Evolutionary conservation across 23 tunicate genomes (phyloP), one percentile per base, ranked within the genome.

Genomic region (Halocynthia aurantium): DNA sequence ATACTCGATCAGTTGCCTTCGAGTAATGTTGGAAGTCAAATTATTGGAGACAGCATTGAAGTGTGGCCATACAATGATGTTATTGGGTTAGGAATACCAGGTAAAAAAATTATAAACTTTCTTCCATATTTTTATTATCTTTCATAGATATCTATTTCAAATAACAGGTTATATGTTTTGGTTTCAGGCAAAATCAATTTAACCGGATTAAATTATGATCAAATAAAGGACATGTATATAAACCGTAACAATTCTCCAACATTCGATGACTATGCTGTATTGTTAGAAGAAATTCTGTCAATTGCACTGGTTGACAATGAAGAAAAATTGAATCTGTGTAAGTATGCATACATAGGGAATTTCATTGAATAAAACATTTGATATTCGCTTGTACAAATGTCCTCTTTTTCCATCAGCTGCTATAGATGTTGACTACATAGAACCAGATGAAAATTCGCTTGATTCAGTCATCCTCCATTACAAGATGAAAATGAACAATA

Each of bases 41-140:
- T 78, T 44, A 4, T n/a, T 5, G 20, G 13, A n/a, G 80, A 77
- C 53, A 71, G 86, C n/a, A 21, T 88, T 18, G 6, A 22, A 8
- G 61, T 87, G 13, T 49, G 80, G 58, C 86, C 93, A 31, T 12
- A 15, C 51, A 72, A 78, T 10, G 82, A 62, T 62, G 84, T 88
- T 50, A 72, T 72, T 58, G 95, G 95, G 51, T 56, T 88, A 55
- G 75, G 84, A 54, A 52, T 88, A 8, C 78, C 87, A 55, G 86
- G 95, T 83, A 66, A 81, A 22, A 44, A 22, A n/a, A 17, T 15
- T 58, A n/a, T 13, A 13, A 13, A n/a, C 63, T 58, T 2, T 15
- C 15, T 58, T 20, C 18, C 18, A 15, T 20, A 67, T 40, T 49
- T 18, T 67, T 67, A 67, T 18, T 40, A 67, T 20, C 2, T 55